These are phyloP conservation scores for Paramormyrops hopkinsi DNA, from an alignment of 2,797 vertebrate species.

Conservation along the genomic window DNA sequence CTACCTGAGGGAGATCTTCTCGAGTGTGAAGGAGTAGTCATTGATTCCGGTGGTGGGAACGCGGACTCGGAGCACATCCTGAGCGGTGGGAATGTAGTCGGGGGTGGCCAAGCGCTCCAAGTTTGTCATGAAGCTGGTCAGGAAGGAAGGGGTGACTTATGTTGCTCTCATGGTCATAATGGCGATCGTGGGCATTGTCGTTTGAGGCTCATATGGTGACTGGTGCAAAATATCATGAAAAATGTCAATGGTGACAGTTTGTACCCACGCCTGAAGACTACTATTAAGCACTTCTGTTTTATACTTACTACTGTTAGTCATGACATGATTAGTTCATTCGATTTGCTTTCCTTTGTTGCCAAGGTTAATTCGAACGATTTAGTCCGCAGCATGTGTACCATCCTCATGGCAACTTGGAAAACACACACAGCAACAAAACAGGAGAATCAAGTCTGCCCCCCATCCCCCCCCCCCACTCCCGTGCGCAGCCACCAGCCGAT, in stretches of 20 bases:
- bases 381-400: background rate
- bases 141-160: slow-evolving; percentile 3
- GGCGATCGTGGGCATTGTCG: background rate
- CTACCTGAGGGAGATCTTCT: slow-evolving; percentile 92
- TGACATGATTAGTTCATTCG: background rate
- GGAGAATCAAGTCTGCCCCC: background rate
- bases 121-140: slow-evolving; percentile 79
- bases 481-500: background rate
- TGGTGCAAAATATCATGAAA: background rate
- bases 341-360: background rate
- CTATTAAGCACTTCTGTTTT: background rate
- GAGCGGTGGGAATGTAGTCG: slow-evolving; percentile 87
- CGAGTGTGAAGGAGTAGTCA: slow-evolving; percentile 88
- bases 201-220: background rate
- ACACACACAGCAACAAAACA: background rate
- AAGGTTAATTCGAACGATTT: background rate
- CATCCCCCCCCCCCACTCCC: background rate
- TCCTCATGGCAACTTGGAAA: background rate
- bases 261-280: background rate
- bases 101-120: slow-evolving; percentile 80
- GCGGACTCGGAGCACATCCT: slow-evolving; percentile 90
- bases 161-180: background rate
- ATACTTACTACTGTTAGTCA: background rate
- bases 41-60: slow-evolving; percentile 96
- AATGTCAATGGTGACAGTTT: background rate